These are phyloP conservation scores for Mercenaria mercenaria DNA, from an alignment of 1,140 invertebrate genomes.

Conservation along the genomic window DNA sequence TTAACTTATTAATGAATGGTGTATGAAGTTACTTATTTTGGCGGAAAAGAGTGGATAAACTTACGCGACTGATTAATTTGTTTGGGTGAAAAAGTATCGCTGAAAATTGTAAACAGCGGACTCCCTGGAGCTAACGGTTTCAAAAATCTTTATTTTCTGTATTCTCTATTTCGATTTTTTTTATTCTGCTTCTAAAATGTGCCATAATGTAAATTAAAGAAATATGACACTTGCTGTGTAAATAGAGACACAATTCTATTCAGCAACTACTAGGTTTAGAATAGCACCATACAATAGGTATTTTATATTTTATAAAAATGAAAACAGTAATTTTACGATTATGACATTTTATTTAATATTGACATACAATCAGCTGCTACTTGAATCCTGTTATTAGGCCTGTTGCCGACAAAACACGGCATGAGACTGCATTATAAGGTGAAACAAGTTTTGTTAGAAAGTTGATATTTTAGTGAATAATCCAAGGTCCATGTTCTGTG, in stretches of 20 bases:
- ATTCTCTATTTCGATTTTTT: neutral
- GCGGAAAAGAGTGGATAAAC: too few relatives aligned
- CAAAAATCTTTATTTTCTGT: too few relatives aligned
- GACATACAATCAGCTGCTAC: neutral
- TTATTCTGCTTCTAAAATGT: neutral
- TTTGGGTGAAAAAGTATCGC: too few relatives aligned
- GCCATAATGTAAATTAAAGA: slow-evolving; percentile 9
- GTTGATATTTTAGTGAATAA: neutral
- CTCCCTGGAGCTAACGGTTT: too few relatives aligned
- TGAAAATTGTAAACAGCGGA: too few relatives aligned
- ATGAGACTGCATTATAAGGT: neutral
- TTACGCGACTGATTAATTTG: too few relatives aligned
- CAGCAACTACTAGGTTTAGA: neutral
- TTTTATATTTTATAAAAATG: slow-evolving; percentile 38
- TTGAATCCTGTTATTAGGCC: neutral
- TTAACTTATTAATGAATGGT: too few relatives aligned
- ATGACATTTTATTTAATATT: slow-evolving; percentile 37
- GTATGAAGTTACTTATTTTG: too few relatives aligned
- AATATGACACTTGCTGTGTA: slow-evolving; percentile 5
- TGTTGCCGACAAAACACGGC: neutral
- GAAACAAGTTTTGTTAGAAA: neutral
- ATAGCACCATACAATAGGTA: neutral
- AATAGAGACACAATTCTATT: slow-evolving; percentile 19
- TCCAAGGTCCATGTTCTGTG: too few relatives aligned
- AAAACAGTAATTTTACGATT: slow-evolving; percentile 40